Evolutionary conservation across 1,140 invertebrate genomes (phyloP).

Genomic region (Heliconius hermathena): DNA sequence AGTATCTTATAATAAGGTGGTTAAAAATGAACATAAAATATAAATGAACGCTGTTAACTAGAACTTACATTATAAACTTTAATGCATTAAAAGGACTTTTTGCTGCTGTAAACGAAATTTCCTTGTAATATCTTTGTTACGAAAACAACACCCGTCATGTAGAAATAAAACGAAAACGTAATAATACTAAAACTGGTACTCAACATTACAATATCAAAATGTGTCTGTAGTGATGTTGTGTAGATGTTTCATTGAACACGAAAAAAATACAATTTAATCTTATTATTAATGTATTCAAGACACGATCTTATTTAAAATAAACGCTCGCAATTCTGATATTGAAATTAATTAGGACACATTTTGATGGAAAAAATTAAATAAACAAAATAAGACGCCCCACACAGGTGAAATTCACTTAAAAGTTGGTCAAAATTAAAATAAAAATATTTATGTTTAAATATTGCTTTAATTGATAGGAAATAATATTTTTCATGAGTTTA

Average conservation of each 20-base stretch:
- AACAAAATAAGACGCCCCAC: too few relatives aligned
- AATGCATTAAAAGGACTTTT: conserved; percentile 3
- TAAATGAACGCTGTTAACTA: neutral
- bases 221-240: neutral
- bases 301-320: too few relatives aligned
- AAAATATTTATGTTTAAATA: too few relatives aligned
- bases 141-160: conserved; percentile 29
- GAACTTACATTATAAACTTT: neutral
- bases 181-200: conserved; percentile 21
- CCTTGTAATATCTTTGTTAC: conserved; percentile 28
- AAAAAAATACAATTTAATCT: neutral
- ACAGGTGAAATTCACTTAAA: too few relatives aligned
- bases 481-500: too few relatives aligned
- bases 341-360: too few relatives aligned
- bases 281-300: too few relatives aligned
- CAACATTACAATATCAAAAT: neutral
- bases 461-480: too few relatives aligned
- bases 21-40: neutral
- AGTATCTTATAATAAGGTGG: too few relatives aligned
- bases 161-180: conserved; percentile 24
- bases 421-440: too few relatives aligned
- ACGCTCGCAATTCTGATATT: too few relatives aligned
- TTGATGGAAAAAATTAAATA: too few relatives aligned
- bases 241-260: neutral
- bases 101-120: conserved; percentile 25